Base-by-base conservation (phyloP, 1,140 invertebrate genomes). In the Pararge aegeria region DNA sequence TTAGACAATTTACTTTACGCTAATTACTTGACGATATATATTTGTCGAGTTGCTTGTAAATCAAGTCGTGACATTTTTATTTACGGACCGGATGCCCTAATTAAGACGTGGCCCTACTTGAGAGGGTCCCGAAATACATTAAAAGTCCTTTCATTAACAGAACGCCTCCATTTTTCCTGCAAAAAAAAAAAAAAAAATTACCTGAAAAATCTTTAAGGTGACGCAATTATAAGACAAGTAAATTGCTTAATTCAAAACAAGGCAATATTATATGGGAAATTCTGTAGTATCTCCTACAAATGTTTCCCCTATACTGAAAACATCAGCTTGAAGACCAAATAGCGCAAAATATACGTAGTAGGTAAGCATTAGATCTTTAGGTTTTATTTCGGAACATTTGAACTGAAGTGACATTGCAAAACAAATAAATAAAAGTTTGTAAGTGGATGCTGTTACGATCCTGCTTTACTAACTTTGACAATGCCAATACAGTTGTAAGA, bases 31-130 rank as follows among this genome's bases (percentile, higher is more conserved):
- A 61, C 24, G 40, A 62, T 56, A 56, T 62, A 52, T 62, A 62
- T 62, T 56, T 56, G 53, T 56, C 40, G 54, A 52, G 34, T 59
- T 44, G 27, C 54, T 56, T 52, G 48, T 52, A 55, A 62, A 62
- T 62, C 50, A 56, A 56, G 44, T 40, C 38, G 48, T 62, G 60
- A 62, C 60, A 62, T 62, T 62, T 62, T 56, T 62, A 62, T 62
- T 62, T 62, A 62, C 54, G 37, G 37, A 29, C 24, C 53, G 37
- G 48, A 53, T 27, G 46, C 24, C 38, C 60, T 62, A 62, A 62
- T 62, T 62, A 62, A 62, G 60, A 56, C 48, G 53, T 44, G 21
- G 37, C 44, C 40, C 59, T 44, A 29, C 48, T 61, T 51, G 60
- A 56, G 51, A 62, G 53, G 37, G 37, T 19, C 48, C 54, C 54